Evolutionary conservation across 2,113 vertebrate species (phyloP), one percentile per base, ranked within the genome.

Genomic region (Pristiophorus japonicus): DNA sequence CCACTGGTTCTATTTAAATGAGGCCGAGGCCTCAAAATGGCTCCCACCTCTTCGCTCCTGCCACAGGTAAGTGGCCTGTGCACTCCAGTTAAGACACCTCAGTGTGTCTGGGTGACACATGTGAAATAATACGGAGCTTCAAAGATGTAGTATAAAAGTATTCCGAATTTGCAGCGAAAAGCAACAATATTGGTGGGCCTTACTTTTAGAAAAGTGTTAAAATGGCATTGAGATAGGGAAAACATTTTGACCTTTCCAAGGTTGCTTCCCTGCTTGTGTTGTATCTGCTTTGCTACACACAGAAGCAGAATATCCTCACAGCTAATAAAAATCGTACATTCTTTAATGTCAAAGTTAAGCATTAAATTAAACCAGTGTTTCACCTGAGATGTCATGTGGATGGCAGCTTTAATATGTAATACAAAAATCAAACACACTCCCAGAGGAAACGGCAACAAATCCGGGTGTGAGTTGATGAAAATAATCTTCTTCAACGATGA

Each of bases 331-430:
- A 67, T 94, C 93, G 47, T 45, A 70, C 93, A 51, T 67, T 94
- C 93, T 94, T 94, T 94, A 94, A 94, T 94, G 66, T 94, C 93
- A 94, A 94, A 94, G 93, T 94, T 94, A 94, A 94, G 93, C 93
- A 94, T 94, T 94, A 94, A 70, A 94, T 94, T 94, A 94, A 94
- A 94, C 93, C 93, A 94, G 42, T 94, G 93, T 94, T 94, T 94
- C 93, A 94, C 93, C 93, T 94, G 93, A 94, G 93, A 94, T 94
- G 93, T 94, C 93, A 94, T 70, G 66, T 94, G 65, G 65, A 70
- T 94, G 93, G 93, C 93, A 94, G 66, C 93, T 94, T 94, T 94
- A 94, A 73, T 94, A 73, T 94, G 93, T 94, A 94, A 73, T 94
- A 94, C 93, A 94, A 94, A 94, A 94, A 94, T 94, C 93, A 94